These are phyloP conservation scores for Girardia tigrina DNA, from an alignment of 2,888 invertebrate genomes.

Conservation along the genomic window DNA sequence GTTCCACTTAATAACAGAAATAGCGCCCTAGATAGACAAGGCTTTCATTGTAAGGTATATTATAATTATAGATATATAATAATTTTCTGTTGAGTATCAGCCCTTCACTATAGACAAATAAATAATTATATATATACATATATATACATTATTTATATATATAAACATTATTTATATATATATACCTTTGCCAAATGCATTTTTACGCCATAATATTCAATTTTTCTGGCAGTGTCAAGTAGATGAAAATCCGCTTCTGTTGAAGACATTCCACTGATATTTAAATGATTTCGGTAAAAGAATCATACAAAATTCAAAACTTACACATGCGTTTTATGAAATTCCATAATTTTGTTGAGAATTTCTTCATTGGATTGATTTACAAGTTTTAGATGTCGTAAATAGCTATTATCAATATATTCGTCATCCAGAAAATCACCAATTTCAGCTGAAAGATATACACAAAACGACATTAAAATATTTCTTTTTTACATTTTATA, in stretches of 20 bases:
- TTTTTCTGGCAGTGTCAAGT: slow-evolving; percentile 89
- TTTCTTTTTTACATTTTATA: neutral
- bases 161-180: neutral
- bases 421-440: slow-evolving; percentile 53
- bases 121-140: no score
- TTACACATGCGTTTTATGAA: slow-evolving; percentile 93
- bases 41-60: no score
- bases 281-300: neutral
- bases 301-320: slow-evolving; percentile 46
- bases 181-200: slow-evolving; percentile 79
- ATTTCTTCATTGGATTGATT: slow-evolving; percentile 64
- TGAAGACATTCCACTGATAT: slow-evolving; percentile 68
- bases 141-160: neutral
- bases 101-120: no score
- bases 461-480: slow-evolving; percentile 6
- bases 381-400: slow-evolving; percentile 84
- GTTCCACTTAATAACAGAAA: neutral
- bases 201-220: slow-evolving; percentile 92
- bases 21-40: neutral
- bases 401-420: slow-evolving; percentile 64
- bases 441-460: slow-evolving; percentile 68
- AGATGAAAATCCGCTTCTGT: slow-evolving; percentile 93
- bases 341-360: slow-evolving; percentile 90
- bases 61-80: no score
- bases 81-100: no score